A percentile compares a stretch with the other conserved stretches of the same genome.
These are phyloP conservation scores for Bombus huntii DNA, from an alignment of 1,140 invertebrate genomes.

Conservation along the genomic window DNA sequence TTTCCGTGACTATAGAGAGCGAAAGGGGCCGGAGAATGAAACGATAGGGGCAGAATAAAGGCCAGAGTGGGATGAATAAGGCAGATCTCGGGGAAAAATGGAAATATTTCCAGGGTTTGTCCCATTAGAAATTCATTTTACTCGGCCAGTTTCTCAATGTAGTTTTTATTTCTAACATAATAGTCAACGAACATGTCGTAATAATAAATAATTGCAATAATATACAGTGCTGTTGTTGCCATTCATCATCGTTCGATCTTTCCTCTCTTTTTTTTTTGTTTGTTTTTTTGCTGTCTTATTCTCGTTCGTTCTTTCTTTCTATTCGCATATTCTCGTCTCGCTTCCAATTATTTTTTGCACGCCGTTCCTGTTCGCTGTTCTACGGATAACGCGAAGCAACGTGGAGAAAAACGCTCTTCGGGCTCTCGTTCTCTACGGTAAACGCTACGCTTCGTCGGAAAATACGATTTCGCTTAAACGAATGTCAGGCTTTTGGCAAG, in stretches of 20 bases:
- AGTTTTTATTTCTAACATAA: conserved; percentile 77
- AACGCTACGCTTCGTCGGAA: conserved; percentile 37
- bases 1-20: neutral
- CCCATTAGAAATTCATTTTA: neutral
- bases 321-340: neutral
- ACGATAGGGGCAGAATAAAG: neutral
- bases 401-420: conserved; percentile 14
- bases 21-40: neutral
- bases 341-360: neutral
- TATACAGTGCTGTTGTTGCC: conserved; percentile 63
- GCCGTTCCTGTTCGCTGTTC: neutral
- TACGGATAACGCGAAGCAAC: conserved; percentile 15
- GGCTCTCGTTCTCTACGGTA: neutral
- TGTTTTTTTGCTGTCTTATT: neutral
- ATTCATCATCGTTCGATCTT: conserved; percentile 23
- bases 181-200: conserved; percentile 77
- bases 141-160: conserved; percentile 48
- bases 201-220: conserved; percentile 72
- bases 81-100: neutral
- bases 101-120: neutral
- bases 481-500: neutral
- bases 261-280: neutral
- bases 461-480: conserved; percentile 24
- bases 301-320: neutral
- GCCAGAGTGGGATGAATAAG: neutral